Conservation (phyloP, 2,113 vertebrate genomes). For the Datnioides undecimradiatus region DNA sequence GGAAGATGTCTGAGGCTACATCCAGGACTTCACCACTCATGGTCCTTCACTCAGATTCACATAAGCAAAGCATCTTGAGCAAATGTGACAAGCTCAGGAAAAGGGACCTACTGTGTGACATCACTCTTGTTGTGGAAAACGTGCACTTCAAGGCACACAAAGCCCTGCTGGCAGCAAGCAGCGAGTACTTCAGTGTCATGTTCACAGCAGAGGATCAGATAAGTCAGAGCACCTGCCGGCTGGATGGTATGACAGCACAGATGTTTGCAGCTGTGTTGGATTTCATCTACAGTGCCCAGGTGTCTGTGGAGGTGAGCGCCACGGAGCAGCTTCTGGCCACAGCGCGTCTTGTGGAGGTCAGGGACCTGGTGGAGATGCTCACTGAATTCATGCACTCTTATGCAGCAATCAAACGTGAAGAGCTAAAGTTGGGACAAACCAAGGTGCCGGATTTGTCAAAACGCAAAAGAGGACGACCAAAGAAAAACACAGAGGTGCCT, state of each 20-base stretch:
- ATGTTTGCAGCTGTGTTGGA: constrained; percentile 89
- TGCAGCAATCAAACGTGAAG: neutral
- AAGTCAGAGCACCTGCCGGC: constrained; percentile 85
- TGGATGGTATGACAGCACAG: constrained; percentile 90
- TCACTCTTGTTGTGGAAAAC: constrained; percentile 93
- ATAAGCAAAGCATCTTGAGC: constrained; percentile 89
- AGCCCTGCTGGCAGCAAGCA: constrained; percentile 95
- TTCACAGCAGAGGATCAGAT: constrained; percentile 88
- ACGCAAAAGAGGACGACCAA: constrained; percentile 91
- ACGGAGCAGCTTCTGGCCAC: constrained; percentile 89
- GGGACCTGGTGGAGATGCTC: constrained; percentile 88
- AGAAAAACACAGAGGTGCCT: constrained; percentile 73
- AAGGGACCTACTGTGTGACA: constrained; percentile 92
- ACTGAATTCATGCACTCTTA: constrained; percentile 70
- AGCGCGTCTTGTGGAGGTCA: constrained; percentile 90
- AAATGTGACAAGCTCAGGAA: constrained; percentile 91
- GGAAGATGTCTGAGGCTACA: constrained; percentile 84
- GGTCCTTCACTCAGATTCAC: constrained; percentile 86
- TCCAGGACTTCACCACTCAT: constrained; percentile 59
- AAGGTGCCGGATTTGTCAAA: constrained; percentile 66
- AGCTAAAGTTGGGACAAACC: neutral
- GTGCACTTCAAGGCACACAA: constrained; percentile 94
- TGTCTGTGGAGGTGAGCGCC: constrained; percentile 86
- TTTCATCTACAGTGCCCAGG: constrained; percentile 93
- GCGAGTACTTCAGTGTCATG: constrained; percentile 94